These are phyloP conservation scores for Cephus pygmeus DNA, from an alignment of 2,888 invertebrate species.

Conservation along the genomic window DNA sequence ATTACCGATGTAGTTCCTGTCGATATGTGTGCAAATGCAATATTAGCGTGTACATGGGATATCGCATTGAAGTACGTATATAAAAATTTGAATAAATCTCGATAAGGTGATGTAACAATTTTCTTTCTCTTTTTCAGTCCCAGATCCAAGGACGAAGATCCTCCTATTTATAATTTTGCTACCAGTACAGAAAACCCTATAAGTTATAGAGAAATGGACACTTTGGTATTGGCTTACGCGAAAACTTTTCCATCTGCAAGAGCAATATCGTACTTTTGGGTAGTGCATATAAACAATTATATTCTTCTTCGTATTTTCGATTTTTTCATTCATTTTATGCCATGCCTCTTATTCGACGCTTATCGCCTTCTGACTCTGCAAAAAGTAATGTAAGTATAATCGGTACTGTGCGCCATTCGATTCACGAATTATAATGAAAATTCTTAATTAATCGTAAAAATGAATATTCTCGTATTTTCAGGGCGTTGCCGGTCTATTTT, in stretches of 20 bases:
- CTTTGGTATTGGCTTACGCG: not conserved
- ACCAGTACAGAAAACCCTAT: not conserved
- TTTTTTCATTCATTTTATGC: not conserved
- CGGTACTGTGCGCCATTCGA: not conserved
- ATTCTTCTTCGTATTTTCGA: not conserved
- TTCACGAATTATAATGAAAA: not conserved
- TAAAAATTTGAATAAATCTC: not conserved
- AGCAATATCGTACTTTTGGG: not conserved
- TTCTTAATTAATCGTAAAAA: not conserved
- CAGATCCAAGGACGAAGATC: not conserved
- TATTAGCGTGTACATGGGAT: slow-evolving; percentile 46
- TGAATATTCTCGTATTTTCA: not conserved
- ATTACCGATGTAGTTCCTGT: slow-evolving; percentile 42
- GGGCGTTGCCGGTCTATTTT: not conserved
- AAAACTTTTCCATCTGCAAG: not conserved
- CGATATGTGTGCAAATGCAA: slow-evolving; percentile 45
- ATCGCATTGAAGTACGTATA: slow-evolving; percentile 24
- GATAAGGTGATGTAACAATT: not conserved
- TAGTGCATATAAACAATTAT: not conserved
- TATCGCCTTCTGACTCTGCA: not conserved
- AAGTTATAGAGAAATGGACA: not conserved
- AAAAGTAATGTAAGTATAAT: not conserved
- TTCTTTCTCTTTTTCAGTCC: not conserved
- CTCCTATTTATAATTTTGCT: not conserved
- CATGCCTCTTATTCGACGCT: not conserved